A percentile compares a stretch with the other conserved stretches of the same genome.
Evolutionary conservation across 2,797 vertebrate species (phyloP).

Genomic region (Anisognathus igniventris): DNA sequence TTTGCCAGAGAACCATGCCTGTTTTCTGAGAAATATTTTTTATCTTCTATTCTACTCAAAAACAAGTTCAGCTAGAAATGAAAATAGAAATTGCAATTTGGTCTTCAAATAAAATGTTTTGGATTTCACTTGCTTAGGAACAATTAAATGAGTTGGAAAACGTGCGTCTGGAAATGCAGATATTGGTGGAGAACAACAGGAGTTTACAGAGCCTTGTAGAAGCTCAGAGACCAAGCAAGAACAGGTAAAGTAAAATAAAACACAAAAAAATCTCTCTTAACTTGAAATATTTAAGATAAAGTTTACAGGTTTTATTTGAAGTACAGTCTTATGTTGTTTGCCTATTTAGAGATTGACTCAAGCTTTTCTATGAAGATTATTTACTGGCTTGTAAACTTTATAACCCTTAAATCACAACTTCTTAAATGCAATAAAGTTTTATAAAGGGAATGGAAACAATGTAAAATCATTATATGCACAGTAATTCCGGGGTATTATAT

Average conservation of each 20-base stretch:
- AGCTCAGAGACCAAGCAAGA: conserved; percentile 49
- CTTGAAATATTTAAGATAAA: not conserved
- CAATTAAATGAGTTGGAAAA: conserved; percentile 85
- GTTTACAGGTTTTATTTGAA: not conserved
- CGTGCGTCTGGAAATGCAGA: conserved; percentile 82
- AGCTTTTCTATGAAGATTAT: not conserved
- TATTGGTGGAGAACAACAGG: conserved; percentile 82
- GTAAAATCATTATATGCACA: not conserved
- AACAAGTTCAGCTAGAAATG: not conserved
- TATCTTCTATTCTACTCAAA: not conserved
- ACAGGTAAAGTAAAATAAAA: conserved; percentile 54
- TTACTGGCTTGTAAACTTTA: not conserved
- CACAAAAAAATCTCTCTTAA: not conserved
- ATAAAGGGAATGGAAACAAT: not conserved
- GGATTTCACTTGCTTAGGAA: conserved; percentile 64
- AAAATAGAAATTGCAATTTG: not conserved
- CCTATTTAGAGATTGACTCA: not conserved
- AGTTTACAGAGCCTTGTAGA: conserved; percentile 73
- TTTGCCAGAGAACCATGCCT: not conserved
- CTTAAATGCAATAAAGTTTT: not conserved
- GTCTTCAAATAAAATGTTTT: not conserved
- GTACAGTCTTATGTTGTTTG: not conserved
- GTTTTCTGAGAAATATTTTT: not conserved
- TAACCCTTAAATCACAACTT: not conserved
- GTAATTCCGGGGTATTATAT: not conserved